These are phyloP conservation scores for Pseudorhiza aurosa DNA, from an alignment of 30 jellyfish, hydroid and myxozoan genomes.

Conservation along the genomic window DNA sequence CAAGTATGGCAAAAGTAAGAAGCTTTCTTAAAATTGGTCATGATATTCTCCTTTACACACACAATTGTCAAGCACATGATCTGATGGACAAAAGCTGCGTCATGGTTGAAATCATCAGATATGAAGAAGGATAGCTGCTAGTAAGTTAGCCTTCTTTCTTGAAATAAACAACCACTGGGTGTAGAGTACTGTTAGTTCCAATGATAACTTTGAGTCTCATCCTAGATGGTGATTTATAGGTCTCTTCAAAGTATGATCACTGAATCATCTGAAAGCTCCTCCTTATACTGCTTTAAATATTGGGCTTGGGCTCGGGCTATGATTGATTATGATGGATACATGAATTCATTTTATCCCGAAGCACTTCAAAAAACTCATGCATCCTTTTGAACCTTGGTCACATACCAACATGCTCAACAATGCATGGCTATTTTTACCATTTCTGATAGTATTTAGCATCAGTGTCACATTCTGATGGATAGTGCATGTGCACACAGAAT, in stretches of 20 bases:
- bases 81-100: neutral
- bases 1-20: neutral
- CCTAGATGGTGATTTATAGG: conserved; percentile 27
- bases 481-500: conserved; percentile 82
- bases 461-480: conserved; percentile 62
- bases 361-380: conserved; percentile 66
- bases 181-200: conserved; percentile 58
- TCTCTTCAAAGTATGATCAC: no score
- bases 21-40: neutral
- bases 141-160: no score
- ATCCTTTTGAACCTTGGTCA: conserved; percentile 54
- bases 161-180: conserved; percentile 27
- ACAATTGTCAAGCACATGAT: neutral
- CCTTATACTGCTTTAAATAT: conserved; percentile 45
- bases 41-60: neutral
- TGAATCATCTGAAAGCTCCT: conserved; percentile 33
- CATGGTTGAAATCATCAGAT: no score
- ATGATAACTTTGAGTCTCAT: conserved; percentile 45
- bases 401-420: conserved; percentile 52
- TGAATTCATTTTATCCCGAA: conserved; percentile 28
- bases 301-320: conserved; percentile 69
- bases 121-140: no score
- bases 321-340: conserved; percentile 73
- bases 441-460: conserved; percentile 36
- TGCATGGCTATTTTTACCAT: conserved; percentile 28